phyloP scores from a whole-genome alignment of 2,888 invertebrate species.

The Laspeyria flexula region DNA sequence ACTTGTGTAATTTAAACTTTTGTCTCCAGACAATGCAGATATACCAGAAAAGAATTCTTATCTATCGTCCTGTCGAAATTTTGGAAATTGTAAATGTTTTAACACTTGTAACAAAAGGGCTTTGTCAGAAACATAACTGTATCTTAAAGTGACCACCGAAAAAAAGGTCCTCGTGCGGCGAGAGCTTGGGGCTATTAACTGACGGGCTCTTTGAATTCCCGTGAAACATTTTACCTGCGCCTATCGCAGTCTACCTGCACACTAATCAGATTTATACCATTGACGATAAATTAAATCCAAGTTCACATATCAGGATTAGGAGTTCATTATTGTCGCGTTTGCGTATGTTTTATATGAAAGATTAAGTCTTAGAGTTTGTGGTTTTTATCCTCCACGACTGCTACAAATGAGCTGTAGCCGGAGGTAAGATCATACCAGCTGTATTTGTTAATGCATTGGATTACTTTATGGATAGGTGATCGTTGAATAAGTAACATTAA shows the following conservation, averaged over 20 bases:
- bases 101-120: constrained; percentile 69
- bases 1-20: constrained; percentile 43
- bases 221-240: constrained; percentile 74
- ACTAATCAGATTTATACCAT: constrained; percentile 70
- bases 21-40: constrained; percentile 38
- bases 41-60: constrained; percentile 36
- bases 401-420: constrained; percentile 18
- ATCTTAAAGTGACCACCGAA: constrained; percentile 73
- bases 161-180: constrained; percentile 53
- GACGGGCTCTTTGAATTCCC: constrained; percentile 57
- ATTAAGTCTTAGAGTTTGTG: too few relatives aligned
- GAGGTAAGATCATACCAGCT: constrained; percentile 10
- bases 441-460: constrained; percentile 22
- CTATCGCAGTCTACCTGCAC: constrained; percentile 64
- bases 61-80: constrained; percentile 38
- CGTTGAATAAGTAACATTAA: too few relatives aligned
- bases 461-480: constrained; percentile 43
- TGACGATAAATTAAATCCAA: constrained; percentile 76
- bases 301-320: constrained; percentile 54
- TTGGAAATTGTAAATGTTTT: constrained; percentile 56
- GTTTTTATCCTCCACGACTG: constrained; percentile 47
- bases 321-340: constrained; percentile 75
- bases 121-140: constrained; percentile 67
- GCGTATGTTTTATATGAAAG: too few relatives aligned
- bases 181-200: constrained; percentile 45